These are phyloP conservation scores for Petrophora chlorosata DNA, from an alignment of 2,888 invertebrate genomes.

Conservation along the genomic window DNA sequence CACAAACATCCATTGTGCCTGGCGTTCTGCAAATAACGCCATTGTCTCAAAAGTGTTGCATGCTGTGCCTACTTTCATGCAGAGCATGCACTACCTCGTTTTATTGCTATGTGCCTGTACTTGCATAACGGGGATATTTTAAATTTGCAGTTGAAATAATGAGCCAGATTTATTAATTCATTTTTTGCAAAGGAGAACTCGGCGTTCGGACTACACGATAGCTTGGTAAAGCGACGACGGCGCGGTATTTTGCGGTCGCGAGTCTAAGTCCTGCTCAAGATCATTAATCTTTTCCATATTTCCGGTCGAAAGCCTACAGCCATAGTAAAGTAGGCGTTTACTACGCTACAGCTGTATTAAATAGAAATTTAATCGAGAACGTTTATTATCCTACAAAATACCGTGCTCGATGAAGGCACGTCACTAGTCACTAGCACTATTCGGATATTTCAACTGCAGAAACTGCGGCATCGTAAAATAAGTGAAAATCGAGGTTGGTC, in stretches of 20 bases:
- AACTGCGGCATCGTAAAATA: not conserved
- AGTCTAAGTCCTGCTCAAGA: no score
- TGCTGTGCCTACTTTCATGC: slow-evolving; percentile 33
- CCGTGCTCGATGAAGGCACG: not conserved
- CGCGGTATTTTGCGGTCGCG: no score
- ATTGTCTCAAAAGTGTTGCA: slow-evolving; percentile 50
- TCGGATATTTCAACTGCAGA: not conserved
- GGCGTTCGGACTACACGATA: no score
- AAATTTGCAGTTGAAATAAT: not conserved
- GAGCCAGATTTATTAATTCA: not conserved
- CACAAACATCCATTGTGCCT: slow-evolving; percentile 68
- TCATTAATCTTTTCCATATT: no score
- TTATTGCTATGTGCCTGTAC: not conserved
- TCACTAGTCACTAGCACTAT: no score
- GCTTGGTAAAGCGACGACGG: no score
- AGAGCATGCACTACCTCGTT: slow-evolving; percentile 12
- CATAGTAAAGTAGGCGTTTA: no score
- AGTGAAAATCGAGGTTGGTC: not conserved
- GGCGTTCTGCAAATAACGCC: slow-evolving; percentile 62
- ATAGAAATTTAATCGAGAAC: no score
- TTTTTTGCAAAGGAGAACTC: no score
- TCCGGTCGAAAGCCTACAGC: no score
- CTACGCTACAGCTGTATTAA: no score
- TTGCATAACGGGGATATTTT: slow-evolving; percentile 4
- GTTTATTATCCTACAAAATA: not conserved